Conservation (phyloP, 2,797 vertebrate genomes). For the Hydrocynus forskahlii region DNA sequence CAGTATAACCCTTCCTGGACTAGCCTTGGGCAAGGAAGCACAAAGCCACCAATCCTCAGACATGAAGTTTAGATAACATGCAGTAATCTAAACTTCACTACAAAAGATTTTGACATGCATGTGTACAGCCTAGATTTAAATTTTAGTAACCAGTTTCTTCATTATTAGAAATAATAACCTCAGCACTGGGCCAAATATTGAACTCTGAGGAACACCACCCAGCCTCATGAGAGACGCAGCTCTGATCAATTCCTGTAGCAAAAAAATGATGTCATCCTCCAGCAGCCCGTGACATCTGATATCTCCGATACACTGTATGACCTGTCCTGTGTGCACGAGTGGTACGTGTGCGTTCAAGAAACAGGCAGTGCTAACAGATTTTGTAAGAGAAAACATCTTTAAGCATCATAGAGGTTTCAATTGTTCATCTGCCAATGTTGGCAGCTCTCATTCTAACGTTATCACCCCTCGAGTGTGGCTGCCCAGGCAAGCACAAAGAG, state of each 20-base stretch:
- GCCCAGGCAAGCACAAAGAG: not conserved
- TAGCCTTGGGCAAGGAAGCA: not conserved
- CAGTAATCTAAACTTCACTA: not conserved
- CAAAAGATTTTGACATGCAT: not conserved
- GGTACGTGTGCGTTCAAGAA: slow-evolving; percentile 7
- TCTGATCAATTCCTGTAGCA: slow-evolving; percentile 31
- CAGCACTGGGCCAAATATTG: slow-evolving; percentile 53
- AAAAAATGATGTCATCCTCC: slow-evolving; percentile 57
- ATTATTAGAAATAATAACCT: slow-evolving; percentile 3
- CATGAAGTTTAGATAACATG: too few relatives aligned
- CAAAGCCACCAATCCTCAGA: not conserved
- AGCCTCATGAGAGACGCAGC: slow-evolving; percentile 29
- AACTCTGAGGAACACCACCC: slow-evolving; percentile 33
- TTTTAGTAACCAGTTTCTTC: not conserved
- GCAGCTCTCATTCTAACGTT: not conserved
- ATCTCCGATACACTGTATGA: slow-evolving; percentile 54
- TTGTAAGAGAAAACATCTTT: not conserved
- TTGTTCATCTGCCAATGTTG: not conserved
- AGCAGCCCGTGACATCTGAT: slow-evolving; percentile 57
- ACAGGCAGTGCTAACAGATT: not conserved
- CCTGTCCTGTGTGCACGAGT: slow-evolving; percentile 23
- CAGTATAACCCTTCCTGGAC: slow-evolving; percentile 38
- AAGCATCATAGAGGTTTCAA: not conserved
- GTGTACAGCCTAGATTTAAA: slow-evolving; percentile 3
- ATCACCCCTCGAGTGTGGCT: not conserved